Conservation (phyloP, 2,888 invertebrate genomes). For the Xestoiulus laeticollis region DNA sequence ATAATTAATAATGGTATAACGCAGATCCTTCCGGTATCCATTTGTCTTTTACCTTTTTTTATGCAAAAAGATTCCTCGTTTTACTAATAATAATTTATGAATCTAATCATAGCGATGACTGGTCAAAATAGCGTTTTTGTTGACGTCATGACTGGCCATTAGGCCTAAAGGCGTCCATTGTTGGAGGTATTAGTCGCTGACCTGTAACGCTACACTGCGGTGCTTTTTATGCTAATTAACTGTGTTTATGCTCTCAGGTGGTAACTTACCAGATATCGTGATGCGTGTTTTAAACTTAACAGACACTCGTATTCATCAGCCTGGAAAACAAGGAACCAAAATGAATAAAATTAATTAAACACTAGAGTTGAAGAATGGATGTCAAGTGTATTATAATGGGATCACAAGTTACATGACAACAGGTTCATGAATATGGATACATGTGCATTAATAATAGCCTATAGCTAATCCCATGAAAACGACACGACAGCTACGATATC, state of each 20-base stretch:
- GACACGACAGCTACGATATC: too few species aligned
- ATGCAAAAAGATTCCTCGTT: not conserved
- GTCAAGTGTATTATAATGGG: not conserved
- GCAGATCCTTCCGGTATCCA: slow-evolving; percentile 9
- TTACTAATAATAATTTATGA: slow-evolving; percentile 18
- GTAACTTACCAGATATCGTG: slow-evolving; percentile 61
- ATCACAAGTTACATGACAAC: too few species aligned
- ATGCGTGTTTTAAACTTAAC: slow-evolving; percentile 76
- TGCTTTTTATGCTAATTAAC: slow-evolving; percentile 17
- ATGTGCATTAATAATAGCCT: too few species aligned
- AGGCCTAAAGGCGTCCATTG: slow-evolving; percentile 17
- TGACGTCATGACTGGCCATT: slow-evolving; percentile 14
- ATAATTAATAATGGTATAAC: not conserved
- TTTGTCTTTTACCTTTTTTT: not conserved
- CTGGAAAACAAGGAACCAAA: slow-evolving; percentile 56
- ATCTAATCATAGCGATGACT: slow-evolving; percentile 31
- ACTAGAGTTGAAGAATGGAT: not conserved
- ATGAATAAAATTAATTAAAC: not conserved
- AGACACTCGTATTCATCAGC: slow-evolving; percentile 89
- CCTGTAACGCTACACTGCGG: not conserved
- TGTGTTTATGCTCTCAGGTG: slow-evolving; percentile 31
- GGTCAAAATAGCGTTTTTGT: not conserved
- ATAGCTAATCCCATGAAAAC: too few species aligned
- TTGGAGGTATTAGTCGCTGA: slow-evolving; percentile 24
- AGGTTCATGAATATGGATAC: too few species aligned